phyloP scores from a whole-genome alignment of 2,113 vertebrate genomes.

The Bostrychus sinensis region DNA sequence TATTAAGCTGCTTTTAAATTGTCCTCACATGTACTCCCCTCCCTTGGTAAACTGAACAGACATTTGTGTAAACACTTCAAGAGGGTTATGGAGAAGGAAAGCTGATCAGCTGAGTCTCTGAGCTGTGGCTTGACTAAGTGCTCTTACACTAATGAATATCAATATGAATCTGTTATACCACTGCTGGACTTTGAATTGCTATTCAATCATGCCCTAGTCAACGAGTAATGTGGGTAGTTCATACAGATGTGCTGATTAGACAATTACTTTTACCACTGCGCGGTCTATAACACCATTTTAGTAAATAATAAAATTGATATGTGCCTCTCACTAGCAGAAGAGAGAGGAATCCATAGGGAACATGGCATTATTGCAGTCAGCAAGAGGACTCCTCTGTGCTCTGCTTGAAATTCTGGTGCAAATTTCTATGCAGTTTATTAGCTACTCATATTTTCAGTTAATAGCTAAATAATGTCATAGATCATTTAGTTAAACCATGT shows the following conservation, averaged over 20 bases:
- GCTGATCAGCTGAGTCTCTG: not conserved
- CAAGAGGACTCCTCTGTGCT: slow-evolving; percentile 3
- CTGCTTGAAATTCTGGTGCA: not conserved
- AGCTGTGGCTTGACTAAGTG: slow-evolving; percentile 3
- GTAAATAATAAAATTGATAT: slow-evolving; percentile 11
- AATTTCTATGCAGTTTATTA: too few species aligned
- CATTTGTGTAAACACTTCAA: slow-evolving; percentile 10
- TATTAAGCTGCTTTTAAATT: not conserved
- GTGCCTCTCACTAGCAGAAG: slow-evolving; percentile 4
- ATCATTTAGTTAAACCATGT: too few species aligned
- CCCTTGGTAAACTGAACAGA: slow-evolving; percentile 38
- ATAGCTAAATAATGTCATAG: too few species aligned
- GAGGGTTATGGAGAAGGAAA: slow-evolving; percentile 2
- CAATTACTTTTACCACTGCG: slow-evolving; percentile 6
- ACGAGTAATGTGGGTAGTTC: not conserved
- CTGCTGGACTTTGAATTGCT: not conserved
- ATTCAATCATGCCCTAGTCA: not conserved
- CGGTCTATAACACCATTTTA: slow-evolving; percentile 7
- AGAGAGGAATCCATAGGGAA: not conserved
- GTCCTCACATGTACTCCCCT: slow-evolving; percentile 1
- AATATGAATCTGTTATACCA: not conserved
- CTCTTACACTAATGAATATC: slow-evolving; percentile 15
- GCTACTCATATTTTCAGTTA: too few species aligned
- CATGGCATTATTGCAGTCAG: slow-evolving; percentile 10
- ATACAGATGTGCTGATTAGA: slow-evolving; percentile 15